Base-by-base conservation (phyloP, 2,113 vertebrate genomes). In the Trichechus manatus region DNA sequence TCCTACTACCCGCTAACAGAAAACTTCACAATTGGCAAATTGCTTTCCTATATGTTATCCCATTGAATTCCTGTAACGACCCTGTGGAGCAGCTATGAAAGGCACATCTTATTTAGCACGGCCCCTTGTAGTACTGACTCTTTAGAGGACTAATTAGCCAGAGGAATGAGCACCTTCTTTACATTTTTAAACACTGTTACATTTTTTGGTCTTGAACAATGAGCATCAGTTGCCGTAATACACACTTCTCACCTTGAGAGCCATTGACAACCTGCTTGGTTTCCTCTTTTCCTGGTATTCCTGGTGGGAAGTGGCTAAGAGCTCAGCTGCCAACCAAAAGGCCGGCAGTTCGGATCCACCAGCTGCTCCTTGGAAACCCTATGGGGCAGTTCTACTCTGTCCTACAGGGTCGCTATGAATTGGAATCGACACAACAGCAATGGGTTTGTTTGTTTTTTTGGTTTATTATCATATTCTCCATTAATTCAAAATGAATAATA, bases 11-110 rank as follows among this genome's bases (percentile, higher is more conserved):
- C 4, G 25, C 42, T 59, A 53, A 19, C 15, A 6, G 53, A 95
- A 70, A 81, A 87, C 36, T 95, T 79, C 44, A 19, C 33, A 31
- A 91, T 25, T 13, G 84, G 61, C 74, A 83, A 77, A 83, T 59
- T 50, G 53, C 72, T 75, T 44, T 93, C 87, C 15, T 82, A 7
- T 64, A n/a, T 59, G 66, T 63, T 53, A 44, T 68, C 74, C 59
- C 77, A 42, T 80, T 95, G 90, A 84, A 50, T 82, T 93, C 53
- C 70, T 80, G 19, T 8, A 92, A 63, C 56, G 75, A 93, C n/a
- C 39, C 53, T 82, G 56, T 59, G 56, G 72, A 92, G 44, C 81
- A 68, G 64, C 70, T 64, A 56, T 56, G 47, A 63, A 88, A 56
- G 77, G 22, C 68, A 53, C 31, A 87, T 31, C 53, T 89, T 89